These are phyloP conservation scores for Cavia porcellus DNA, from an alignment of 2,113 vertebrate species.

Conservation along the genomic window DNA sequence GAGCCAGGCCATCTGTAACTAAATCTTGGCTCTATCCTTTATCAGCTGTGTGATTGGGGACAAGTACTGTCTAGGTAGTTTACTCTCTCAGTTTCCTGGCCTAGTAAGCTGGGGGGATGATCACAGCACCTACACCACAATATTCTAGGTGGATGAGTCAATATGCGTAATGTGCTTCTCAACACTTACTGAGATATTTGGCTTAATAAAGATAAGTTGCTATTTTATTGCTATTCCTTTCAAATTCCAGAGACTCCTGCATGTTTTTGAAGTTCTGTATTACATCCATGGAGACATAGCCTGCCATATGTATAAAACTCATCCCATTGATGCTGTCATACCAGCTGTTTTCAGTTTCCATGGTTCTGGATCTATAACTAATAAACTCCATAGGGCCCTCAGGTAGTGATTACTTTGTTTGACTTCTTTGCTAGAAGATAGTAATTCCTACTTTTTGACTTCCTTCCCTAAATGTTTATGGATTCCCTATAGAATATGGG, in stretches of 20 bases:
- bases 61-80: neutral
- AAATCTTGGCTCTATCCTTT: neutral
- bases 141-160: neutral
- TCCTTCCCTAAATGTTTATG: neutral
- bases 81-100: neutral
- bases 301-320: neutral
- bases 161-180: neutral
- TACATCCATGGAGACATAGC: neutral
- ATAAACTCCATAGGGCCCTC: neutral
- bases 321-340: neutral
- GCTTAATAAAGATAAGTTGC: slow-evolving; percentile 3
- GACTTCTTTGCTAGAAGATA: neutral
- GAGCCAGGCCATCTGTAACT: neutral
- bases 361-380: neutral
- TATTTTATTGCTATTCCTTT: slow-evolving; percentile 50
- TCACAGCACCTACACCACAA: neutral
- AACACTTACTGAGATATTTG: neutral
- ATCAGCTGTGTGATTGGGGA: neutral
- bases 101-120: neutral
- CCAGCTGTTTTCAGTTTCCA: neutral
- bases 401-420: neutral
- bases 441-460: slow-evolving; percentile 11
- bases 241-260: neutral
- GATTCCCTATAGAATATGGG: neutral
- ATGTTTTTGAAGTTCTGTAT: slow-evolving; percentile 25